Evolutionary conservation across 2,797 vertebrate species (phyloP), one percentile per base, ranked within the genome.

Genomic region (Pogoniulus pusillus): DNA sequence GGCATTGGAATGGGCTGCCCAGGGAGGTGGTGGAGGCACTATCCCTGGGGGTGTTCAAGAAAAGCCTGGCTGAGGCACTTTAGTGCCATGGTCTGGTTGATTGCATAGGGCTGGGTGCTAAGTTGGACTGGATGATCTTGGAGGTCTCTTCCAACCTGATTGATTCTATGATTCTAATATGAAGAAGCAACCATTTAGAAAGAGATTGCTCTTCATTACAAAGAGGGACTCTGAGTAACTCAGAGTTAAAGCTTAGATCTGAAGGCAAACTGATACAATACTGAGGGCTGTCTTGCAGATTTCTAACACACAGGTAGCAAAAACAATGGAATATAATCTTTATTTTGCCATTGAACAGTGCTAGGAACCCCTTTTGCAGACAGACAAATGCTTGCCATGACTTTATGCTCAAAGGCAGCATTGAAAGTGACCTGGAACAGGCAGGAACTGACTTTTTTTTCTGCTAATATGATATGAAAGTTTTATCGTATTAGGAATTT

Each of bases 401-500:
- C 81, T 87, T 69, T 91, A 60, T 43, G 66, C 92, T 96, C 78
- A 94, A 62, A 95, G 94, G 95, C 94, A 94, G 79, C 84, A 78
- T 91, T 96, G 96, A 97, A 95, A 96, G 74, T 94, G 95, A 96
- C 94, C 96, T 93, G 93, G 76, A 95, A 90, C 88, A 96, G 91
- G 95, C 94, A 96, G 91, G 92, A 96, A 91, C 91, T 95, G 93
- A 95, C 89, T 96, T 95, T 96, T 96, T 96, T 96, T 85, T 82
- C 79, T 95, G 66, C 90, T 97, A 96, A 97, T 95, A 85, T 55
- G 91, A 95, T 96, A 96, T 96, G 96, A 97, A 97, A 97, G 96
- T 97, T 97, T 97, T 95, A 97, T 97, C 91, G 83, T 95, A 96
- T 96, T 96, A 96, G 96, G 96, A 97, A 95, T 96, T 96, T 97